Percentiles rank a stretch among this genome's conserved stretches.
Evolutionary conservation across 2,113 vertebrate genomes (phyloP).

Genomic region (Globicephala melas): DNA sequence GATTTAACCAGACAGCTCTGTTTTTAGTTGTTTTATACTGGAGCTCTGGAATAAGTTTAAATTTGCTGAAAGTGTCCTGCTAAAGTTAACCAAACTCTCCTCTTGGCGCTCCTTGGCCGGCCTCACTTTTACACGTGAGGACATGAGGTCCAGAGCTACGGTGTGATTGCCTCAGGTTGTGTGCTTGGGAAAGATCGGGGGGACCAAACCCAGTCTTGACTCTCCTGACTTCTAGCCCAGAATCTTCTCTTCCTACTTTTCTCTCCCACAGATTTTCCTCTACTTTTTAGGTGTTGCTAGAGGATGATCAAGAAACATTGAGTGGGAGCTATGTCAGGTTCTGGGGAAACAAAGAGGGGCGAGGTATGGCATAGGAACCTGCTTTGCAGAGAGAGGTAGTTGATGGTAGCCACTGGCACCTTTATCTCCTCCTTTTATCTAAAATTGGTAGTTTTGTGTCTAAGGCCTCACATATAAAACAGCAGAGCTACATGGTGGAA

Average conservation of each 20-base stretch:
- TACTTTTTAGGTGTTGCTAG: not conserved
- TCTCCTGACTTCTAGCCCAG: not conserved
- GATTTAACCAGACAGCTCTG: not conserved
- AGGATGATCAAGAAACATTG: not conserved
- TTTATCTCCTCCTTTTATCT: not conserved
- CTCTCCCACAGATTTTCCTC: not conserved
- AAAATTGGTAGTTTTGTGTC: not conserved
- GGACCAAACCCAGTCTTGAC: not conserved
- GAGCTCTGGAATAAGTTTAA: not conserved
- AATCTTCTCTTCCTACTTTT: not conserved
- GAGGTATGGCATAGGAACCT: not conserved
- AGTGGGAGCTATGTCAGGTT: not conserved
- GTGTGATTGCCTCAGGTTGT: not conserved
- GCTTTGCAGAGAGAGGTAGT: not conserved
- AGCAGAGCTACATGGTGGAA: not conserved
- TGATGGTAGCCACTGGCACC: not conserved
- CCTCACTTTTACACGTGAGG: not conserved
- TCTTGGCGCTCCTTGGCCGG: not conserved
- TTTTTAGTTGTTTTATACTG: conserved; percentile 23
- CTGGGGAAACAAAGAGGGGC: not conserved
- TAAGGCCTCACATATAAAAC: not conserved
- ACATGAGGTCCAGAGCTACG: not conserved
- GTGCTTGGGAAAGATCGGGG: not conserved
- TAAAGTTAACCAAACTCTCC: not conserved
- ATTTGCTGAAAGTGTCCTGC: not conserved